Base-by-base conservation (phyloP, 2,797 vertebrate genomes). In the Sus cebifrons region DNA sequence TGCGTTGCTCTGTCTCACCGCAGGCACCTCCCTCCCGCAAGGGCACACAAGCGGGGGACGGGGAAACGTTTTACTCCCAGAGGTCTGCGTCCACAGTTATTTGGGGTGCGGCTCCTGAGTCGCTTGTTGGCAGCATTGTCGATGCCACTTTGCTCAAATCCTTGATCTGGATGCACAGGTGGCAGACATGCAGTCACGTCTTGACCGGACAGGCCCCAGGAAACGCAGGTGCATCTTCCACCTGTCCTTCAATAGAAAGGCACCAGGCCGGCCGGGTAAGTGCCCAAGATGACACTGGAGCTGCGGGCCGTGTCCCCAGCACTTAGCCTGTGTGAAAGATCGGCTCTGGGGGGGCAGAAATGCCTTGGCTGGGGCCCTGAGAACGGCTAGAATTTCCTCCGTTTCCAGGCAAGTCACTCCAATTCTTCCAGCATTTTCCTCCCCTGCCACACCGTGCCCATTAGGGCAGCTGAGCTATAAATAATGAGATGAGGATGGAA, bases 21-120 rank as follows among this genome's bases (percentile, higher is more conserved):
- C 20, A 18, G 14, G 14, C 0, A 0, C 13, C 54, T n/a, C 52
- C 27, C 0, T 3, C 1, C 4, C 25, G 2, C 40, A 14, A 2
- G 20, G 8, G 6, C 25, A 3, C 8, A 4, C 44, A 62, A 49
- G 0, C 12, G 15, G 44, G 62, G 82, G 40, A n/a, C 0, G 0
- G 25, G 36, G 25, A 60, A 18, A 2, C 12, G n/a, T 27, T 12
- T 17, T 21, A 1, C 27, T 14, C 12, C 70, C 0, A 0, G 85
- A 58, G n/a, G n/a, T 9, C 29, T 4, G 8, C 54, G 27, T 40
- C 7, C 36, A 40, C 1, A 0, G 82, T 12, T 29, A 52, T 23
- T 17, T 5, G 60, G 21, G 54, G 6, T 0, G 0, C 21, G 13
- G 64, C 29, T 86, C 56, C 73, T 3, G 49, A 60, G n/a, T 40